Evolutionary conservation across 2,888 invertebrate genomes (phyloP), one percentile per base, ranked within the genome.

Genomic region (Chalcosyrphus nemorum): DNA sequence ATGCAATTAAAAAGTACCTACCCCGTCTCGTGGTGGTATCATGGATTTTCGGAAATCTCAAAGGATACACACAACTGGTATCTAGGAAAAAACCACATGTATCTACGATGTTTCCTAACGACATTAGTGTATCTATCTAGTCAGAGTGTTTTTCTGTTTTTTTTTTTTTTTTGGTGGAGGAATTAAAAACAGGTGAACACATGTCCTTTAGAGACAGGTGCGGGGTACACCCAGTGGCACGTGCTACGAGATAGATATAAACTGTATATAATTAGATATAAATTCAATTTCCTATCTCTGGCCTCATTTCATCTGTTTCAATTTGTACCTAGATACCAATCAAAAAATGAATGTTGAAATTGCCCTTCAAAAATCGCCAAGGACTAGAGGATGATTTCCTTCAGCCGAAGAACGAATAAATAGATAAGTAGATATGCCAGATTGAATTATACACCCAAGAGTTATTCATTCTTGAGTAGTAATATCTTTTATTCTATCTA

Each of bases 1-100:
- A 32, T 56, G 70, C 70, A 77, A 77, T 77, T 77, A 77, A 63
- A 70, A 76, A 19, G 11, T n/a, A n/a, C n/a, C 4, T 32, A 50
- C 47, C 32, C 17, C 32, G 9, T 2, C 6, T 50, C 15, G 45
- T 13, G 6, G 15, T n/a, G 21, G 9, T 2, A 11, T 50, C 15
- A 50, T 13, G 6, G 15, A 32, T 52, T 52, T 29, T 27, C 27
- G 52, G 11, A 52, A 35, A 38, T 41, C 52, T 50, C 41, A 52
- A 52, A 29, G 13, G 27, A 71, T 13, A 41, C 15, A 2, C 35
- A 19, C 24, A 63, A 17, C 21, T 2, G 13, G n/a, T n/a, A n/a
- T n/a, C n/a, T n/a, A n/a, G n/a, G n/a, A n/a, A 32, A 17, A 54
- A 29, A 56, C 35, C 59, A 5, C 17, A 11, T 5, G 35, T 56